Evolutionary conservation across 92 coral and sea anemone genomes (phyloP), one percentile per base, ranked within the genome.

Genomic region (Actinernus sp.): DNA sequence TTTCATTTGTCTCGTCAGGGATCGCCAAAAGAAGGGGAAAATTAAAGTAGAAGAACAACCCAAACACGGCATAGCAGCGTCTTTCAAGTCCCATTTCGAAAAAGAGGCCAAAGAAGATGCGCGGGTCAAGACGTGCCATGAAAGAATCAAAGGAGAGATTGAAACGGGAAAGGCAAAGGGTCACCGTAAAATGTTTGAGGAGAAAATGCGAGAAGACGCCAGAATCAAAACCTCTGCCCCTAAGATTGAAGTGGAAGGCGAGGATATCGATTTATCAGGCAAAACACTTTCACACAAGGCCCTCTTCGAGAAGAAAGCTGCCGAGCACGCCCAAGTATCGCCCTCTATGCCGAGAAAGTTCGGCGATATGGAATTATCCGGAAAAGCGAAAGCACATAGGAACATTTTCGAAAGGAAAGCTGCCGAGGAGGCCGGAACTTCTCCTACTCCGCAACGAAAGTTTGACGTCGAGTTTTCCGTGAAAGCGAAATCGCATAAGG

Each of bases 261-360:
- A 86, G 2, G 75, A 71, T 1, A 49, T 78, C 28, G 83, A 86
- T 46, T 43, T 89, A 29, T 85, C 92, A 9, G 97, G 97, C 16
- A 73, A 78, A 41, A 71, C 97, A 39, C 84, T 81, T 46, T 86
- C 97, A 29, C 85, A 81, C 73, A 79, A 71, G 39, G 75, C 73
- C 27, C 56, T 80, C 23, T 90, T 90, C 71, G 97, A 90, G 73
- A 65, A 86, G 28, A 83, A 80, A 27, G 97, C 97, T 14, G 78
- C 57, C 17, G 78, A 86, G 17, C 82, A 83, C 43, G 59, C 65
- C 4, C 83, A 83, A 24, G 89, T 90, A 4, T 86, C 83, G 45
- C 91, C 97, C 11, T 86, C 97, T 10, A 63, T 72, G 70, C 58
- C 78, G 29, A 76, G 92, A 46, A 83, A 86, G 27, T 76, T 86